Conservation (phyloP, 2,113 vertebrate genomes). For the Myrmophylax atrothorax region DNA sequence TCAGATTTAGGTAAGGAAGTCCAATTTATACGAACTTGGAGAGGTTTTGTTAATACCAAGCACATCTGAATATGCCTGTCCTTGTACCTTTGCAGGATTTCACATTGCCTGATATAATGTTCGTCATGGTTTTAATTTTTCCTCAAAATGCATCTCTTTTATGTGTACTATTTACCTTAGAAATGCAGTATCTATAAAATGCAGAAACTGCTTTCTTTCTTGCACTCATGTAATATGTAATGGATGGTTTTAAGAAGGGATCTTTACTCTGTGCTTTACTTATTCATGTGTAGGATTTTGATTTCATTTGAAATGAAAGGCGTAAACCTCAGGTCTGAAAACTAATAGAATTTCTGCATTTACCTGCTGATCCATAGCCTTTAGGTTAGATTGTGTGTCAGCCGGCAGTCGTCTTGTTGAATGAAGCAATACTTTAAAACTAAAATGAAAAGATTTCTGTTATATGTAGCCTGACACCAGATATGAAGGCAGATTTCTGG, state of each 20-base stretch:
- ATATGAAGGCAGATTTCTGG: slow-evolving; percentile 62
- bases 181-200: slow-evolving; percentile 59
- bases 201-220: slow-evolving; percentile 46
- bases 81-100: slow-evolving; percentile 56
- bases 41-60: slow-evolving; percentile 49
- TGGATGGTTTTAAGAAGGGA: slow-evolving; percentile 64
- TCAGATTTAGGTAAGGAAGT: slow-evolving; percentile 35
- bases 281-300: slow-evolving; percentile 73
- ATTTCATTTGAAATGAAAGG: slow-evolving; percentile 79
- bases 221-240: slow-evolving; percentile 41
- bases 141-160: slow-evolving; percentile 61
- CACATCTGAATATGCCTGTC: slow-evolving; percentile 36
- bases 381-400: slow-evolving; percentile 73
- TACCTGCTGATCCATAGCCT: slow-evolving; percentile 77
- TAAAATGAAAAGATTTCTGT: slow-evolving; percentile 76
- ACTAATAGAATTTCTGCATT: slow-evolving; percentile 80
- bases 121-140: slow-evolving; percentile 69
- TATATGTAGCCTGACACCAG: slow-evolving; percentile 51
- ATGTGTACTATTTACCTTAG: slow-evolving; percentile 62
- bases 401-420: slow-evolving; percentile 63
- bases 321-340: slow-evolving; percentile 71
- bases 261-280: slow-evolving; percentile 56
- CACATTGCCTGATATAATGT: slow-evolving; percentile 32
- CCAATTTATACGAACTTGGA: slow-evolving; percentile 36
- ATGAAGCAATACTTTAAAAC: slow-evolving; percentile 74